Evolutionary conservation across 2,888 invertebrate species (phyloP).

Genomic region (Amaurobius ferox): DNA sequence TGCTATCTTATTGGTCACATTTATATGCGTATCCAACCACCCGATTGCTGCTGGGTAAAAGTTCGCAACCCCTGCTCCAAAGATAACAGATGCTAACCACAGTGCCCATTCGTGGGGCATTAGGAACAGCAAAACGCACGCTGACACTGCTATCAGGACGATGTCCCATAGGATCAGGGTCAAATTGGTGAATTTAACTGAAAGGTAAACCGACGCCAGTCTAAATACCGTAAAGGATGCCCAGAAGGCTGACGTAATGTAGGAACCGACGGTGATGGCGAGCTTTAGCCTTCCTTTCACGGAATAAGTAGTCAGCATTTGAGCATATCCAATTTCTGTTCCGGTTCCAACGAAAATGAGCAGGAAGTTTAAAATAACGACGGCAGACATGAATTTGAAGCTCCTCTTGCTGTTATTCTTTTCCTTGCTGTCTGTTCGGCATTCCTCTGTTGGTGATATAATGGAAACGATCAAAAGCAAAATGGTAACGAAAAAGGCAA

Average conservation of each 20-base stretch:
- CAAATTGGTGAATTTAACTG: background rate
- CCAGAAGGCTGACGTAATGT: conserved; percentile 78
- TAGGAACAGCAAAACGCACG: background rate
- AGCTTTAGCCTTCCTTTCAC: conserved; percentile 76
- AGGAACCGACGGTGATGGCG: conserved; percentile 76
- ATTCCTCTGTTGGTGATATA: conserved; percentile 25
- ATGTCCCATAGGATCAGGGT: background rate
- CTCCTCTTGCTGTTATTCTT: background rate
- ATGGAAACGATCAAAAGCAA: conserved; percentile 75
- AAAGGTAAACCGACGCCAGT: conserved; percentile 43
- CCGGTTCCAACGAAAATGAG: conserved; percentile 77
- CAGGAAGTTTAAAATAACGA: conserved; percentile 24
- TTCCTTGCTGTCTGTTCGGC: background rate
- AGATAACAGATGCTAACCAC: background rate
- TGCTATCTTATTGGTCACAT: background rate
- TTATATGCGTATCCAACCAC: background rate
- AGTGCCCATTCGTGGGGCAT: background rate
- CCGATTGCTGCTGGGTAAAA: background rate
- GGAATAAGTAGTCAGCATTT: conserved; percentile 77
- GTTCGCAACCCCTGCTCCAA: background rate
- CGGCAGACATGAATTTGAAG: background rate
- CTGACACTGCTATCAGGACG: background rate
- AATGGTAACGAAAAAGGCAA: conserved; percentile 76
- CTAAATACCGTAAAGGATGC: conserved; percentile 76
- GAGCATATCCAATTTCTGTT: conserved; percentile 78